Evolutionary conservation across 2,888 invertebrate species (phyloP).

Genomic region (Acanthosoma haemorrhoidale): DNA sequence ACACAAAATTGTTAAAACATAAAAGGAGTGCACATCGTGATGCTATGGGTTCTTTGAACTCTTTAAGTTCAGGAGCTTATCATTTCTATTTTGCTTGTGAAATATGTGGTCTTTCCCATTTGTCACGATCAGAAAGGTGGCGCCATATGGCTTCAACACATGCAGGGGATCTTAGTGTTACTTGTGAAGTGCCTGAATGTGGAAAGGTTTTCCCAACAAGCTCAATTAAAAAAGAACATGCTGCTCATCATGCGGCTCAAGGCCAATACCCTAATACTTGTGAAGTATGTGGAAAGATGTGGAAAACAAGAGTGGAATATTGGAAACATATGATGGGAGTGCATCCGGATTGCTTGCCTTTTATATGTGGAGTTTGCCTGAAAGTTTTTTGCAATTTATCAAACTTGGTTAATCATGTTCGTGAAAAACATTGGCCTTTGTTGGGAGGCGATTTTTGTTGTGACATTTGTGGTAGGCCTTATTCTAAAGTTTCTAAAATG

Average conservation of each 20-base stretch:
- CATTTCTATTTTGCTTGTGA: conserved; percentile 46
- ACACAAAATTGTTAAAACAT: conserved; percentile 49
- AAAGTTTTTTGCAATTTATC: conserved; percentile 49
- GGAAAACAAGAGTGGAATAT: conserved; percentile 51
- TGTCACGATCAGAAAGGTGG: conserved; percentile 51
- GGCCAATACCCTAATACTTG: conserved; percentile 45
- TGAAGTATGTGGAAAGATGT: conserved; percentile 50
- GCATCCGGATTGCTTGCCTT: conserved; percentile 49
- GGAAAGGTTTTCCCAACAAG: conserved; percentile 48
- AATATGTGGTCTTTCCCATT: conserved; percentile 49
- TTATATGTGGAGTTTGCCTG: conserved; percentile 50
- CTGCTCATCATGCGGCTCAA: conserved; percentile 47
- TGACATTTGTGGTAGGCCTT: conserved; percentile 50
- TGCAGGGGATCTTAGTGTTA: conserved; percentile 45
- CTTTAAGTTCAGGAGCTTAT: conserved; percentile 28
- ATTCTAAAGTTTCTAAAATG: conserved; percentile 52
- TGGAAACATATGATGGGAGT: conserved; percentile 53
- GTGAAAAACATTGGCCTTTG: conserved; percentile 48
- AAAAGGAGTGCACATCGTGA: conserved; percentile 46
- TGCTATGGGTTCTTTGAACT: conserved; percentile 24
- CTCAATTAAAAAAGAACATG: conserved; percentile 48
- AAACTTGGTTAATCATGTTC: conserved; percentile 48
- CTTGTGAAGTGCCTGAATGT: conserved; percentile 41
- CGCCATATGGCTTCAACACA: conserved; percentile 49
- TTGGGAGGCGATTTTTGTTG: conserved; percentile 50